Base-by-base conservation (phyloP, 2,113 vertebrate species). In the Xenopus borealis region DNA sequence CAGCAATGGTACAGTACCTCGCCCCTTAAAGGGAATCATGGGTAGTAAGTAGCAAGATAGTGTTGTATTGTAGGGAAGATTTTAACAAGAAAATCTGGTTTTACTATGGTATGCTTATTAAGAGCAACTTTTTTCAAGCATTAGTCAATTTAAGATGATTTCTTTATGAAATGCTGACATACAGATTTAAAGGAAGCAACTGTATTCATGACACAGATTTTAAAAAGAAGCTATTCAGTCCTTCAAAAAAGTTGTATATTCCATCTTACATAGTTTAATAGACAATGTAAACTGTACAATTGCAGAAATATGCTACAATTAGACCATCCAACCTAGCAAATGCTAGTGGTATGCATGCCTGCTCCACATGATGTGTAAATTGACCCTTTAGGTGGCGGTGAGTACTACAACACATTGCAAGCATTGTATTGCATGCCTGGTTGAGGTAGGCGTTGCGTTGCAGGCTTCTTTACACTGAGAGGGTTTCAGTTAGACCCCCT, bases 231-330 rank as follows among this genome's bases (percentile, higher is more conserved):
- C 78, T 23, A 52, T 69, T 69, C 66, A 69, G 66, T 63, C 59
- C 57, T 59, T 67, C 23, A 62, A 68, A 69, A 69, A 81, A 67
- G 66, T 12, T 30, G 74, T 66, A 75, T 62, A 78, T 62, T 80
- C 71, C 77, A 85, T 70, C 78, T 78, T 82, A 84, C 78, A 82
- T 83, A 79, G 75, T 86, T 82, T 80, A 85, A 78, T 72, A 0
- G 7, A 86, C 80, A 88, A 83, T 81, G 84, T 87, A 88, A 91
- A 89, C 82, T 86, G 80, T 85, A 90, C 80, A 87, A 82, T 85
- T 84, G 82, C 82, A 90, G 83, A 84, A 82, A 87, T 78, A 74
- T 88, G 80, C 82, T 85, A 86, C 84, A 70, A 59, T 63, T 64
- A 70, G 59, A 70, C 67, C 59, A 77, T 57, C 67, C 52, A 53